phyloP scores from a whole-genome alignment of 2,888 invertebrate species.

The Alentia gelatinosa region DNA sequence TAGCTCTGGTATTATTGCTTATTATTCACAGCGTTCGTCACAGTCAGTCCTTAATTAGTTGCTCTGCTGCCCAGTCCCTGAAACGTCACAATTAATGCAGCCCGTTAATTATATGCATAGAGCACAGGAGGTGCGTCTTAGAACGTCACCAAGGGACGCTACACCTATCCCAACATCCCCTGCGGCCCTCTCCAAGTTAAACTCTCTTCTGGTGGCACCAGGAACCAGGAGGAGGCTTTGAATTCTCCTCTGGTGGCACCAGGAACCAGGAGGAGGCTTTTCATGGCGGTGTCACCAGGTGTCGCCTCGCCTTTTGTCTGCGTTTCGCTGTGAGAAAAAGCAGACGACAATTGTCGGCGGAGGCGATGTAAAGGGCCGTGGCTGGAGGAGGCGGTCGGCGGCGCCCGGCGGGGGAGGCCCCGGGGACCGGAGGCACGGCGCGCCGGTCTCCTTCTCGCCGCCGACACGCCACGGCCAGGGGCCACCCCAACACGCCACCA shows the following conservation, averaged over 20 bases:
- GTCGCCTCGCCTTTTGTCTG: neutral
- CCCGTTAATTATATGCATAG: neutral
- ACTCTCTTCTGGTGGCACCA: neutral
- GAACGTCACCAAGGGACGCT: neutral
- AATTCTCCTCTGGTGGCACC: neutral
- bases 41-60: neutral
- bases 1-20: neutral
- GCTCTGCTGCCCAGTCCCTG: neutral
- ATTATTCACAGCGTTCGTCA: neutral
- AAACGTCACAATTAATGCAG: neutral
- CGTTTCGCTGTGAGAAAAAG: conserved; percentile 1
- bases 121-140: neutral
- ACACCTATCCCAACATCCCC: neutral
- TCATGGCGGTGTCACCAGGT: neutral
- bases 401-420: neutral
- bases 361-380: neutral
- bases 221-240: neutral
- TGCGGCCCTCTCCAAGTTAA: neutral
- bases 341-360: neutral
- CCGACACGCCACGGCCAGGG: too few species aligned
- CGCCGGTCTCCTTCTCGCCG: too few species aligned
- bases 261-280: neutral
- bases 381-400: neutral
- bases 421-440: neutral
- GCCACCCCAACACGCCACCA: neutral